These are phyloP conservation scores for Aegotheles bennettii DNA, from an alignment of 2,113 vertebrate genomes.

Conservation along the genomic window DNA sequence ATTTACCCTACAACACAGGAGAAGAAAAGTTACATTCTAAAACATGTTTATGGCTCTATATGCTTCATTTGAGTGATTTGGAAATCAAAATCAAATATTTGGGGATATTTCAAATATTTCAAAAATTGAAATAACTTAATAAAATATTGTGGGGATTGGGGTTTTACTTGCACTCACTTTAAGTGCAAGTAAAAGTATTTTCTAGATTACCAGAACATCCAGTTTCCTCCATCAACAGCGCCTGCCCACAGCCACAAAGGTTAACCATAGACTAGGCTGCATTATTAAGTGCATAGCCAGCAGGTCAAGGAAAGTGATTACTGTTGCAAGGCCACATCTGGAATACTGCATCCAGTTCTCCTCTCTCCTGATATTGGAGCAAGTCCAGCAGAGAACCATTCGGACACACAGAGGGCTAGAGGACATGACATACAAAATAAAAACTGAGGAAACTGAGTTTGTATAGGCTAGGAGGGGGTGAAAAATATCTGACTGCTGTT, in stretches of 20 bases:
- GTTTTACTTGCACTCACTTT: background rate
- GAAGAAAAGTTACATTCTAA: background rate
- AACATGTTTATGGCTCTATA: background rate
- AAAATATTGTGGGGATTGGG: background rate
- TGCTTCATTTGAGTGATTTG: background rate
- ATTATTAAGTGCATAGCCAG: rapidly evolving
- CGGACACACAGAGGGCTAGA: background rate
- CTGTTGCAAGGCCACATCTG: background rate
- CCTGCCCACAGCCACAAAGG: rapidly evolving
- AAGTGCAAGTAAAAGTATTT: background rate
- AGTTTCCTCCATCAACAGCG: rapidly evolving
- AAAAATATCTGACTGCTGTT: background rate
- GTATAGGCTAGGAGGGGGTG: background rate
- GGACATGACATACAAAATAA: background rate
- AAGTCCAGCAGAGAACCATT: background rate
- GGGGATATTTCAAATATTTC: too few species aligned
- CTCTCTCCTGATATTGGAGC: background rate
- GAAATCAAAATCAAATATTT: background rate
- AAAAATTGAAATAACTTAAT: background rate
- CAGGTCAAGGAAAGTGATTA: background rate
- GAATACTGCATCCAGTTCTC: background rate
- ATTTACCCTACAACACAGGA: background rate
- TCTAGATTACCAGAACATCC: background rate
- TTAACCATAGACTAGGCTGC: background rate
- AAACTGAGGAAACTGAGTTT: background rate